These are phyloP conservation scores for Oreochromis spilurus DNA, from an alignment of 2,113 vertebrate species.

Conservation along the genomic window DNA sequence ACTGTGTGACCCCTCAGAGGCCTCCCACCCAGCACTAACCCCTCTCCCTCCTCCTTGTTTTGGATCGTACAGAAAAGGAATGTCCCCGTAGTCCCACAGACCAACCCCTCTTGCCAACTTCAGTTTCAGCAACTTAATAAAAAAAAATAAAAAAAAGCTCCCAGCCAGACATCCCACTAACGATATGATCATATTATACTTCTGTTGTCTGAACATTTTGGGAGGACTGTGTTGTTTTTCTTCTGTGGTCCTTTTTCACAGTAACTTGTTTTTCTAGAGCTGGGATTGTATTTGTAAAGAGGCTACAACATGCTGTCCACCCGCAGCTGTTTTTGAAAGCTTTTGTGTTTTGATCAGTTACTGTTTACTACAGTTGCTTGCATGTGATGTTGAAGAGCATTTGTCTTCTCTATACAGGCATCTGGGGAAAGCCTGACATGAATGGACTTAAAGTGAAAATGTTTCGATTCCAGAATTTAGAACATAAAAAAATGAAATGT, in stretches of 20 bases:
- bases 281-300: slow-evolving; percentile 18
- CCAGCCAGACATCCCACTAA: slow-evolving; percentile 19
- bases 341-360: slow-evolving; percentile 30
- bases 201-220: slow-evolving; percentile 19
- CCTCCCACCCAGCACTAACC: slow-evolving; percentile 37
- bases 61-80: slow-evolving; percentile 57
- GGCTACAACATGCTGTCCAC: background rate
- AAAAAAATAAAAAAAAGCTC: background rate
- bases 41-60: slow-evolving; percentile 4
- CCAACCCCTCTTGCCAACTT: slow-evolving; percentile 8
- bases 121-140: background rate
- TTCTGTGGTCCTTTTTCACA: slow-evolving; percentile 4
- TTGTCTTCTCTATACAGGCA: background rate
- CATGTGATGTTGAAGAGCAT: background rate
- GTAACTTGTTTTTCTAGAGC: background rate
- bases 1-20: slow-evolving; percentile 46
- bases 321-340: slow-evolving; percentile 28
- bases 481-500: fast-evolving
- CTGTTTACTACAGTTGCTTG: background rate
- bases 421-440: background rate
- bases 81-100: slow-evolving; percentile 47
- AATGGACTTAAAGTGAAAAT: background rate
- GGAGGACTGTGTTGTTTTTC: slow-evolving; percentile 51
- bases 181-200: slow-evolving; percentile 26
- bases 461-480: background rate